Evolutionary conservation across 2,113 vertebrate genomes (phyloP), one percentile per base, ranked within the genome.

Genomic region (Thalassoma bifasciatum): DNA sequence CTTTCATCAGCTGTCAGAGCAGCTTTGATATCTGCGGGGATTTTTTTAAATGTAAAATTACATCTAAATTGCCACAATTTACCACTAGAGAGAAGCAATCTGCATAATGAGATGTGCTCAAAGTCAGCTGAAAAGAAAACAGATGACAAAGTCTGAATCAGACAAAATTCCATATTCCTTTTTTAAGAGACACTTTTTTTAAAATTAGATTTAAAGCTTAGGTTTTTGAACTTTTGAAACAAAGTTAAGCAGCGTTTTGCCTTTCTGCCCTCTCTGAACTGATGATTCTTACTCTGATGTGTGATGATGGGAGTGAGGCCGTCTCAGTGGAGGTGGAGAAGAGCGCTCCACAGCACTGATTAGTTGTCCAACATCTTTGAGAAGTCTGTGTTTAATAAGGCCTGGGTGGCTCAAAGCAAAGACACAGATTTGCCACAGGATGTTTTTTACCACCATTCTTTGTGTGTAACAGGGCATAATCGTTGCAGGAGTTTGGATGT

Each of bases 401-500:
- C 23, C 36, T 21, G n/a, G 12, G 46, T 2, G 8, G 8, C 10
- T 37, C 21, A 34, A 14, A 57, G 44, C 34, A 52, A 30, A 62
- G 57, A 34, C 61, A 44, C 66, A 50, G n/a, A 6, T 2, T 19
- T 47, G 24, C 21, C n/a, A 58, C 7, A 12, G 21, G 19, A 19
- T 2, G 59, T 46, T 23, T 64, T 51, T 72, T 14, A 49, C 26
- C 2, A n/a, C 23, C 8, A 2, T 54, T 23, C 8, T 61, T 56
- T 67, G 17, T 40, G 42, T 26, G 37, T 21, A 50, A 58, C 44
- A 19, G 51, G 54, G 72, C 38, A 19, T 8, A 8, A 7, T 2
- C 11, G 64, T 22, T 66, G 57, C 51, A 40, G 59, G 62, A 61
- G n/a, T 19, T 37, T 42, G 44, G 17, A 46, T 46, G 44, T 46